A percentile compares a stretch with the other conserved stretches of the same genome.
phyloP scores from a whole-genome alignment of 2,888 invertebrate genomes.

The Artemia sinica region DNA sequence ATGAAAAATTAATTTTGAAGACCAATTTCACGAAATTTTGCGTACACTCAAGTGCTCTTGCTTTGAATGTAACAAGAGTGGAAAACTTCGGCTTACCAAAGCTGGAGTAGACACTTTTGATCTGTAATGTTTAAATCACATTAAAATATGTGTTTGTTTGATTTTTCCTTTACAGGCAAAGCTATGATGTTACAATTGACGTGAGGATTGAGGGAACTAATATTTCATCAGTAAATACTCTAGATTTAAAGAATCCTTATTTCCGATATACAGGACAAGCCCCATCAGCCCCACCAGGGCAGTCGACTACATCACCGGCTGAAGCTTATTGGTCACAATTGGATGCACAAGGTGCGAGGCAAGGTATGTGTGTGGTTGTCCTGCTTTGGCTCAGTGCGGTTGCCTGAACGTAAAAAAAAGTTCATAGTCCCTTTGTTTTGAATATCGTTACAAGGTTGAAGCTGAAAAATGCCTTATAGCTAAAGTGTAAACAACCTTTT shows the following conservation, averaged over 20 bases:
- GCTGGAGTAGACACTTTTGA: too few species aligned
- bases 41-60: too few species aligned
- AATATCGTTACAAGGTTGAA: too few species aligned
- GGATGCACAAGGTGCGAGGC: slow-evolving; percentile 43
- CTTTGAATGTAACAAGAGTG: too few species aligned
- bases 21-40: too few species aligned
- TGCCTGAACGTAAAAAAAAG: neutral
- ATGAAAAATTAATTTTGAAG: too few species aligned
- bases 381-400: too few species aligned
- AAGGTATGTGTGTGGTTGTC: slow-evolving; percentile 33
- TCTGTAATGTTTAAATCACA: neutral
- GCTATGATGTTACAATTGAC: slow-evolving; percentile 95
- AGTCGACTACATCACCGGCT: slow-evolving; percentile 74
- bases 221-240: slow-evolving; percentile 61
- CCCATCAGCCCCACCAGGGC: slow-evolving; percentile 77
- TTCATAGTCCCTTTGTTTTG: too few species aligned
- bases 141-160: neutral
- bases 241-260: slow-evolving; percentile 96
- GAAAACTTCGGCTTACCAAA: too few species aligned
- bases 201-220: slow-evolving; percentile 72
- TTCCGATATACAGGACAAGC: slow-evolving; percentile 90
- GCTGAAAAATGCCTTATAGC: too few species aligned
- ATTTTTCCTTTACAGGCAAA: slow-evolving; percentile 46
- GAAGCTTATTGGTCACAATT: slow-evolving; percentile 77
- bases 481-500: too few species aligned